Evolutionary conservation across 1,140 invertebrate species (phyloP).

Genomic region (Teleopsis dalmanni): DNA sequence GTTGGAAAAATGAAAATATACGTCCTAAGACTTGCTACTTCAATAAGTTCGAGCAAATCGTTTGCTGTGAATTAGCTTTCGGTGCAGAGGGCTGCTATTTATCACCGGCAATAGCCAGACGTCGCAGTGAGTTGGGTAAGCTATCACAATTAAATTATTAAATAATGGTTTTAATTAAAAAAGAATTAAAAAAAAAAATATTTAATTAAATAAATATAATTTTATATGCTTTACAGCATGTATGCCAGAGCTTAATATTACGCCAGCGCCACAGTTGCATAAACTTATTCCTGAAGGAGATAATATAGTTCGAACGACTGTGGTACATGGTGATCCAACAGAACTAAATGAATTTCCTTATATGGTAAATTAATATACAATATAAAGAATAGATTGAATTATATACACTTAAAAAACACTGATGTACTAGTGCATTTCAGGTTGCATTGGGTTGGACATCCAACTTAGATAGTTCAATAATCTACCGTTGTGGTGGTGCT

Average conservation of each 20-base stretch:
- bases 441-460: conserved; percentile 38
- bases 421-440: conserved; percentile 10
- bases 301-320: conserved; percentile 12
- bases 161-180: background rate
- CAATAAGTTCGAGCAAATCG: conserved; percentile 33
- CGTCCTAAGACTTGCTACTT: conserved; percentile 37
- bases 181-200: no score
- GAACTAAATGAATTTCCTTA: conserved; percentile 46
- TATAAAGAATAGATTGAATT: conserved; percentile 10
- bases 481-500: conserved; percentile 37
- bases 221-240: no score
- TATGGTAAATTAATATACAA: conserved; percentile 36
- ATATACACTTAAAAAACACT: background rate
- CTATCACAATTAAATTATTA: background rate
- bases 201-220: no score
- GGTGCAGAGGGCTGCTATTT: background rate
- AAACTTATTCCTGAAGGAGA: no score
- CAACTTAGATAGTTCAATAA: conserved; percentile 16
- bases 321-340: conserved; percentile 43
- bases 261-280: no score
- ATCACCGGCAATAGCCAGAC: background rate
- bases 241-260: no score
- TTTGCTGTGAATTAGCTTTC: conserved; percentile 23
- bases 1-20: conserved; percentile 18
- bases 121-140: conserved; percentile 22